phyloP scores from a whole-genome alignment of 2,113 vertebrate species.

The Alectura lathami region DNA sequence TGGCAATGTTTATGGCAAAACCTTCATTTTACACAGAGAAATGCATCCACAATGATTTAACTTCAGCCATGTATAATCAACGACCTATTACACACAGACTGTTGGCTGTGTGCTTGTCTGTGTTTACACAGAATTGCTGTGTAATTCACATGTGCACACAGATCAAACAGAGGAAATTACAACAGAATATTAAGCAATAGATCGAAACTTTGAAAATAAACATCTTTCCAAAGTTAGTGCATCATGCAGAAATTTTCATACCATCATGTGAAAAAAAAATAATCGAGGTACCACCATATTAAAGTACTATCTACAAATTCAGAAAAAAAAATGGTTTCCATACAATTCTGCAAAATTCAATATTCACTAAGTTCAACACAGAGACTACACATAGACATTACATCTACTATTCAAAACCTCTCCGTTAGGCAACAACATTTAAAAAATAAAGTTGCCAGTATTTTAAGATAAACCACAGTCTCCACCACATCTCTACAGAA shows the following conservation, averaged over 20 bases:
- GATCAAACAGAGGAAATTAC: background rate
- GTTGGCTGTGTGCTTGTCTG: background rate
- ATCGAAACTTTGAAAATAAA: background rate
- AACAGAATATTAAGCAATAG: accelerated
- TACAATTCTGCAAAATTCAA: background rate
- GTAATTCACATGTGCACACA: background rate
- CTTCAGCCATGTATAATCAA: background rate
- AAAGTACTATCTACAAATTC: background rate
- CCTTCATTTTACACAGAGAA: background rate
- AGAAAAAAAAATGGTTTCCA: background rate
- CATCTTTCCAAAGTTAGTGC: background rate
- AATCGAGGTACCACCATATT: background rate
- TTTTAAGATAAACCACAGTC: background rate
- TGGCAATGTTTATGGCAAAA: background rate
- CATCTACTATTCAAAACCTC: background rate
- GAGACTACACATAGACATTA: background rate
- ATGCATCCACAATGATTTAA: background rate
- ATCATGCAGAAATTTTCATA: background rate
- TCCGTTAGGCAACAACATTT: background rate
- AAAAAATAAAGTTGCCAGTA: background rate
- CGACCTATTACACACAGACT: background rate
- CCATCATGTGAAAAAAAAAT: background rate
- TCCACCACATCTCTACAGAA: background rate
- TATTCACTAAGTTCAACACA: background rate
- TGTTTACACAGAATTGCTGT: background rate